These are phyloP conservation scores for Blera fallax DNA, from an alignment of 2,888 invertebrate species.

Conservation along the genomic window DNA sequence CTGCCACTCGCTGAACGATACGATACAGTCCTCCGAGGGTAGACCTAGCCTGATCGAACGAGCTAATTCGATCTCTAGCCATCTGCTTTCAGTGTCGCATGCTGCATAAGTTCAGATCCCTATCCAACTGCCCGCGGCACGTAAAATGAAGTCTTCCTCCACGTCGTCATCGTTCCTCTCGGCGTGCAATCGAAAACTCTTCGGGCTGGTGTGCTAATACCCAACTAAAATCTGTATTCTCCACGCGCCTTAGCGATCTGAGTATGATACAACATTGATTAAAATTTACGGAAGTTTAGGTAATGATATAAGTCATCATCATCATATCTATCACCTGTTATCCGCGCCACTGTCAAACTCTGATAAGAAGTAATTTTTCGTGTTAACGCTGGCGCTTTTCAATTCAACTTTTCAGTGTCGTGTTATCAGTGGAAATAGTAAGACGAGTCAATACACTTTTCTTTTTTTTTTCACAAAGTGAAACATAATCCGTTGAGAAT, in stretches of 20 bases:
- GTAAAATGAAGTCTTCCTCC: too few species aligned
- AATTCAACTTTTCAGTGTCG: conserved; percentile 35
- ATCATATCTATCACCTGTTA: conserved; percentile 30
- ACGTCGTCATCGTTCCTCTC: too few species aligned
- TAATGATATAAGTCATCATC: conserved; percentile 8
- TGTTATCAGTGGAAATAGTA: conserved; percentile 47
- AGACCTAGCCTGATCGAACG: too few species aligned
- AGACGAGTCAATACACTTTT: conserved; percentile 19
- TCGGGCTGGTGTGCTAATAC: too few species aligned
- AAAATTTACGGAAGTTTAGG: neutral
- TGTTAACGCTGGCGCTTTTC: conserved; percentile 37
- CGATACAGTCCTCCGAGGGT: too few species aligned
- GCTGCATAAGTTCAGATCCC: too few species aligned
- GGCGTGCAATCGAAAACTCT: too few species aligned
- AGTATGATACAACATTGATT: neutral
- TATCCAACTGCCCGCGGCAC: too few species aligned
- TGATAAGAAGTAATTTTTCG: conserved; percentile 38
- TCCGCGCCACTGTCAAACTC: neutral
- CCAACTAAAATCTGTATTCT: too few species aligned
- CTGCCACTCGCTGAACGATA: neutral
- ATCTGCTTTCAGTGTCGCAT: too few species aligned
- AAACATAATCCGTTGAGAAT: conserved; percentile 2
- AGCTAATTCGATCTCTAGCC: too few species aligned
- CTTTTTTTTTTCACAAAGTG: neutral
- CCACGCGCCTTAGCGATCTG: too few species aligned